A percentile compares a stretch with the other conserved stretches of the same genome.
Evolutionary conservation across 2,888 invertebrate genomes (phyloP).

Genomic region (Parochlus steinenii): DNA sequence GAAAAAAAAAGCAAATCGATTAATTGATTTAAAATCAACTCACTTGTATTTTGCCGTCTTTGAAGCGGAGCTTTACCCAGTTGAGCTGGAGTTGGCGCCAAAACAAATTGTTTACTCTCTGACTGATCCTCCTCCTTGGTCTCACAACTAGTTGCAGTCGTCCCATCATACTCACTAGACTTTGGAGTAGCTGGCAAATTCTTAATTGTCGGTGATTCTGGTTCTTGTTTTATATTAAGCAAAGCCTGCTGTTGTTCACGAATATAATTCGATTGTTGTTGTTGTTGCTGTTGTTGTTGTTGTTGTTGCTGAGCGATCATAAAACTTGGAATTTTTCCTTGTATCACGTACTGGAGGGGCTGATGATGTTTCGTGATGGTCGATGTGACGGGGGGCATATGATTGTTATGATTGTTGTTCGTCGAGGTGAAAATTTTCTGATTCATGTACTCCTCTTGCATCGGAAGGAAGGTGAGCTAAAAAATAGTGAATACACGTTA

Average conservation of each 20-base stretch:
- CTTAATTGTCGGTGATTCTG: conserved; percentile 25
- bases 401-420: conserved; percentile 17
- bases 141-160: conserved; percentile 16
- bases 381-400: conserved; percentile 5
- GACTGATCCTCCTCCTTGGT: conserved; percentile 17
- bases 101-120: conserved; percentile 40
- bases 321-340: conserved; percentile 4
- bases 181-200: conserved; percentile 30
- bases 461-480: too few relatives aligned
- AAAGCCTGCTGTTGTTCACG: not conserved
- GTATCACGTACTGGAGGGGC: conserved; percentile 6
- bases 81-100: conserved; percentile 90
- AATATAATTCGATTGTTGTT: not conserved
- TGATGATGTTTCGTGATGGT: conserved; percentile 2
- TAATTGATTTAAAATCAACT: conserved; percentile 13
- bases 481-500: too few relatives aligned
- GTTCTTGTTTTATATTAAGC: conserved; percentile 14
- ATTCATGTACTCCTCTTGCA: too few relatives aligned
- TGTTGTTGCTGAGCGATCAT: not conserved
- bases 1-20: not conserved
- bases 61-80: conserved; percentile 78
- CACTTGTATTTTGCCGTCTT: conserved; percentile 71
- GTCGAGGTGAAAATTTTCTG: too few relatives aligned
- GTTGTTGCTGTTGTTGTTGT: not conserved
- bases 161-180: conserved; percentile 17